phyloP scores from a whole-genome alignment of 2,888 invertebrate species.

The Bembecia ichneumoniformis region DNA sequence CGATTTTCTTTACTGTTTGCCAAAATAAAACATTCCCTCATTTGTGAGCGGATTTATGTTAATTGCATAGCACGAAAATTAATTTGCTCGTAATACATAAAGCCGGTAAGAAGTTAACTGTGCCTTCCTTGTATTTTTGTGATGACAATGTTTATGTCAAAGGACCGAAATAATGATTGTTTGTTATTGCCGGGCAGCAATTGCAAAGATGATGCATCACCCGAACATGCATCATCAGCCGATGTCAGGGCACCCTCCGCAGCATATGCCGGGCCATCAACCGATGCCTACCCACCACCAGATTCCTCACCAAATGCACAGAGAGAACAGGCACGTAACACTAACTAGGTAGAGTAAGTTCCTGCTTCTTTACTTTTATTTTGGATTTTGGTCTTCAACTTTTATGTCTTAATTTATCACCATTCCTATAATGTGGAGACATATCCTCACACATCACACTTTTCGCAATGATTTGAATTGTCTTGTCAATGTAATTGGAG shows the following conservation, averaged over 20 bases:
- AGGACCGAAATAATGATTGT: constrained; percentile 28
- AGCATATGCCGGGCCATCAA: constrained; percentile 61
- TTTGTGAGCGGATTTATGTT: constrained; percentile 55
- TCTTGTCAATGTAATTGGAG: too few species aligned
- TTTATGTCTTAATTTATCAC: background rate
- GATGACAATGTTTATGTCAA: background rate
- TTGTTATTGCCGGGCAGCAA: constrained; percentile 36
- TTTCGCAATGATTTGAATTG: too few species aligned
- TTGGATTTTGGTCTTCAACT: too few species aligned
- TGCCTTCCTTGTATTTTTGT: background rate
- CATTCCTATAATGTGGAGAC: too few species aligned
- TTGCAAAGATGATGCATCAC: constrained; percentile 68
- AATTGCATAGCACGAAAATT: constrained; percentile 37
- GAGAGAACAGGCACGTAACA: constrained; percentile 74
- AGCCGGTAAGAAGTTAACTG: constrained; percentile 40
- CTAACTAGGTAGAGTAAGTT: constrained; percentile 59
- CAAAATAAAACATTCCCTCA: constrained; percentile 65
- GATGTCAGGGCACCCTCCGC: constrained; percentile 66
- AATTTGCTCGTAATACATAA: constrained; percentile 31
- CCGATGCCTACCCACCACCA: constrained; percentile 72
- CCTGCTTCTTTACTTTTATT: constrained; percentile 46
- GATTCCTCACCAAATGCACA: constrained; percentile 76
- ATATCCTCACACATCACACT: too few species aligned
- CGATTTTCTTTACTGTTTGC: constrained; percentile 87
- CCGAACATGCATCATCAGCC: constrained; percentile 72